These are phyloP conservation scores for Oceanites oceanicus DNA, from an alignment of 2,113 vertebrate species.

Conservation along the genomic window DNA sequence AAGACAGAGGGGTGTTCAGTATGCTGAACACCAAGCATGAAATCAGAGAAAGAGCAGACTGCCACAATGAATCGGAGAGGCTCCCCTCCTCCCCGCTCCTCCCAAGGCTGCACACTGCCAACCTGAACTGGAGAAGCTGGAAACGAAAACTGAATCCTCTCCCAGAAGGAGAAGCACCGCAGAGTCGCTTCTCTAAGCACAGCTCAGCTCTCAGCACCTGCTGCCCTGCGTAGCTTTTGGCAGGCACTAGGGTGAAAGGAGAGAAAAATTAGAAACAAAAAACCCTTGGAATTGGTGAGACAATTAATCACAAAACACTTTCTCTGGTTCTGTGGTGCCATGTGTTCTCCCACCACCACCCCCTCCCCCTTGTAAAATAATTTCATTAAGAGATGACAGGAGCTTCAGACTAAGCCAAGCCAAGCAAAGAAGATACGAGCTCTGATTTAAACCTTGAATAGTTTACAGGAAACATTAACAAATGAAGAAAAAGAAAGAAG, in stretches of 20 bases:
- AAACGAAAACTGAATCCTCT: neutral
- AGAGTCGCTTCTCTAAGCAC: rapidly evolving
- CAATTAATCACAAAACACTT: neutral
- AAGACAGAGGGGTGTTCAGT: neutral
- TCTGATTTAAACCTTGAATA: neutral
- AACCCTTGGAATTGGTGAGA: neutral
- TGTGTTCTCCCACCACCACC: neutral
- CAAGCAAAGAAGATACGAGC: rapidly evolving
- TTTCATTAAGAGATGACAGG: neutral
- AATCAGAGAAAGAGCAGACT: neutral
- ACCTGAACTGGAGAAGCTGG: neutral
- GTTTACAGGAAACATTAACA: neutral
- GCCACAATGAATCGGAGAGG: neutral
- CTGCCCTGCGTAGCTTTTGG: neutral
- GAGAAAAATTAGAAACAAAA: neutral
- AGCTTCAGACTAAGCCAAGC: neutral
- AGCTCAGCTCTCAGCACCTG: neutral
- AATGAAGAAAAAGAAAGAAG: neutral
- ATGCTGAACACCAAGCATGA: neutral
- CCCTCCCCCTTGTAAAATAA: neutral
- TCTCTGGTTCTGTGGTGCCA: neutral
- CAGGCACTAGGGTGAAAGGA: neutral
- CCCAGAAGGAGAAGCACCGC: rapidly evolving
- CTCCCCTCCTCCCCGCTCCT: neutral
- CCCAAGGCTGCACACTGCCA: neutral